Evolutionary conservation across 2,113 vertebrate genomes (phyloP).

Genomic region (Bungarus multicinctus): DNA sequence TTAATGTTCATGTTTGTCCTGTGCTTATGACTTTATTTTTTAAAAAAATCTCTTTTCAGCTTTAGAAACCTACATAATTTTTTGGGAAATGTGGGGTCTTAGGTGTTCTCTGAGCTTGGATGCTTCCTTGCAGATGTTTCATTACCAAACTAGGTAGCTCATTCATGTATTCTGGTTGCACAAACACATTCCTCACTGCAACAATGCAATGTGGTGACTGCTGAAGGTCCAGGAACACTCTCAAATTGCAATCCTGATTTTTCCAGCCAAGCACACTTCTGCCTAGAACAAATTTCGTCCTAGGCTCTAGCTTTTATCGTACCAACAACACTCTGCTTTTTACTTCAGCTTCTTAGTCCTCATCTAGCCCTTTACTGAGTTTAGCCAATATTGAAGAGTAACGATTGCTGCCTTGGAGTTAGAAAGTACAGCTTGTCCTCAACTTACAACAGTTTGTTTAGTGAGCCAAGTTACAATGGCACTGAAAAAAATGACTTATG

Average conservation of each 20-base stretch:
- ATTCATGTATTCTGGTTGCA: not conserved
- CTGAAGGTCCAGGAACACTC: not conserved
- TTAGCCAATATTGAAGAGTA: not conserved
- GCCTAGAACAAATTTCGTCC: not conserved
- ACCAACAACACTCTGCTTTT: not conserved
- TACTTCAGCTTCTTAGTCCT: not conserved
- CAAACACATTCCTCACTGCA: not conserved
- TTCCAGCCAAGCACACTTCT: not conserved
- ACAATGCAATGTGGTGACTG: not conserved
- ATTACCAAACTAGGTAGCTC: not conserved
- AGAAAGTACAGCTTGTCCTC: not conserved
- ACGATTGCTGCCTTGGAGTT: not conserved
- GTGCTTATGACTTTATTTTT: not conserved
- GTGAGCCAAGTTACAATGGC: not conserved
- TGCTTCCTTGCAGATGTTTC: not conserved
- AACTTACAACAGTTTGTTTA: not conserved
- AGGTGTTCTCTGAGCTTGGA: not conserved
- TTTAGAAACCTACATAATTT: not conserved
- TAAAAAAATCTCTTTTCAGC: not conserved
- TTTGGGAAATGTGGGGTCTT: not conserved
- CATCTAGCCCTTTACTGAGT: not conserved
- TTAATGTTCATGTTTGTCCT: not conserved
- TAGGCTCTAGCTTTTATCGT: not conserved
- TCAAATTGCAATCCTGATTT: not conserved
- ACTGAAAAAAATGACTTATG: not conserved